Conservation (phyloP, 2,888 invertebrate genomes). For the Drosophila diplacantha region DNA sequence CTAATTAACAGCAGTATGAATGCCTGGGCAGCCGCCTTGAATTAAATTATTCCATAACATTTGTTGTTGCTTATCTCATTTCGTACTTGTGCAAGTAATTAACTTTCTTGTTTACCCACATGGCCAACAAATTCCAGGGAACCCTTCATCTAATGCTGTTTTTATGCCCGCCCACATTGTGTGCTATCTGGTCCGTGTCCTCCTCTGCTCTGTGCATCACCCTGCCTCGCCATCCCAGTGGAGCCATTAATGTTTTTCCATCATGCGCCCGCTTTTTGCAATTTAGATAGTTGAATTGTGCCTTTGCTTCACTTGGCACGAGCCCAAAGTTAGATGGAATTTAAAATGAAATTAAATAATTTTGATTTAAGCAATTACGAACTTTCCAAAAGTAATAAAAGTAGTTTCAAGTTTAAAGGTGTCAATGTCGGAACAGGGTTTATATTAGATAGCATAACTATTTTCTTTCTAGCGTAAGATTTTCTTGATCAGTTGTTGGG, state of each 20-base stretch:
- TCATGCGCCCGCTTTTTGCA: constrained; percentile 16
- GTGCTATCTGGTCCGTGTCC: constrained; percentile 12
- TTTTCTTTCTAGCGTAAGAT: neutral
- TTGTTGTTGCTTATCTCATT: constrained; percentile 19
- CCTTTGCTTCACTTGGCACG: constrained; percentile 4
- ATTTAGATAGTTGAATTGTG: constrained; percentile 25
- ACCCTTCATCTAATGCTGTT: constrained; percentile 29
- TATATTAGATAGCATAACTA: neutral
- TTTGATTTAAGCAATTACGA: neutral
- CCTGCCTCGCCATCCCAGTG: constrained; percentile 18
- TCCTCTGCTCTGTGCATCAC: constrained; percentile 2
- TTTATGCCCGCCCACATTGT: constrained; percentile 10
- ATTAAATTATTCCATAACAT: constrained; percentile 12
- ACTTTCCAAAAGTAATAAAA: neutral
- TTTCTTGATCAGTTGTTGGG: neutral
- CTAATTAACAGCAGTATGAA: constrained; percentile 1
- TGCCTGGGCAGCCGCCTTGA: neutral
- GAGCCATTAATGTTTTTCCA: constrained; percentile 35
- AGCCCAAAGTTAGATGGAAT: constrained; percentile 19
- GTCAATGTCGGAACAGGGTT: neutral
- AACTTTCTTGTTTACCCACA: constrained; percentile 35
- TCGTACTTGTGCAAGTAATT: constrained; percentile 24
- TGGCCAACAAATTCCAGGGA: constrained; percentile 33
- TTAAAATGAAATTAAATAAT: constrained; percentile 6
- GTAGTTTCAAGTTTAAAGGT: neutral